phyloP scores from a whole-genome alignment of 2,113 vertebrate species.

The Coracopsis vasa region DNA sequence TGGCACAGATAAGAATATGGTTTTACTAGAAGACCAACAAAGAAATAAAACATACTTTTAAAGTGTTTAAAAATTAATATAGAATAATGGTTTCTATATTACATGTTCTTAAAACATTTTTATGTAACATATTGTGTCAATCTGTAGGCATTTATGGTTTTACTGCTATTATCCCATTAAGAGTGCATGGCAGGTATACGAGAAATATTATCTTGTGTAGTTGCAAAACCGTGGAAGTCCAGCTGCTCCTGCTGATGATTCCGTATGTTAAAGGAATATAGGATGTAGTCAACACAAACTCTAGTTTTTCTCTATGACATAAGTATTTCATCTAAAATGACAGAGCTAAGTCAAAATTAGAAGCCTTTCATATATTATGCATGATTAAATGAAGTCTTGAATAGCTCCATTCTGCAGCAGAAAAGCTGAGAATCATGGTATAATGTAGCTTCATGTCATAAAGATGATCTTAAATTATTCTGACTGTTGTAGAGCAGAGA shows the following conservation, averaged over 20 bases:
- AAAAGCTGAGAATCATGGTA: neutral
- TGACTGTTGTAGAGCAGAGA: neutral
- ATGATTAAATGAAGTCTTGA: neutral
- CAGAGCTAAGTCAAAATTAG: neutral
- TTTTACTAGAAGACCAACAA: neutral
- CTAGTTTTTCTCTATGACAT: neutral
- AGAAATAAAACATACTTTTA: neutral
- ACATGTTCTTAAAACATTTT: neutral
- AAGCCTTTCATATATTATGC: neutral
- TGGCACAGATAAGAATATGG: neutral
- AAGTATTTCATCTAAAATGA: neutral
- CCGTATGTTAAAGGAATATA: fast-evolving
- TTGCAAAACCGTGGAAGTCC: neutral
- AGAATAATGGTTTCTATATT: neutral
- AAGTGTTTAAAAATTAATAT: neutral
- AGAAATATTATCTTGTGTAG: neutral
- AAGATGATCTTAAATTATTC: neutral
- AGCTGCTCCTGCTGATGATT: neutral
- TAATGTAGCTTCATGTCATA: neutral
- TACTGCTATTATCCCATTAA: neutral
- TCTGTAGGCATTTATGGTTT: neutral
- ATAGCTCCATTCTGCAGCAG: neutral
- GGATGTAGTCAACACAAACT: neutral
- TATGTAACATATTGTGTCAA: neutral
- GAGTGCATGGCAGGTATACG: neutral